A percentile compares a stretch with the other conserved stretches of the same genome.
Conservation (phyloP, 2,113 vertebrate genomes). For the Paradoxurus hermaphroditus region DNA sequence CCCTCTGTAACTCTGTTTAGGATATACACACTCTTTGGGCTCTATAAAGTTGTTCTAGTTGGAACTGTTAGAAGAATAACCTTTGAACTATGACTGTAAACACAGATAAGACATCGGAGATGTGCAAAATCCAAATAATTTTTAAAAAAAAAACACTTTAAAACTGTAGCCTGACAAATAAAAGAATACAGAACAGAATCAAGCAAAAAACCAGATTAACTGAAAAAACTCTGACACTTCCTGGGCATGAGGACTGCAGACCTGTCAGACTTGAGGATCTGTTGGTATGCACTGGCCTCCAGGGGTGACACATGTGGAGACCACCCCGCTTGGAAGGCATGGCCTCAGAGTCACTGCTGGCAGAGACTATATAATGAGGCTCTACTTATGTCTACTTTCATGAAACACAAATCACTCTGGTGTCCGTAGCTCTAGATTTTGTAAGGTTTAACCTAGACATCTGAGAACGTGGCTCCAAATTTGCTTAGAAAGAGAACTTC, state of each 20-base stretch:
- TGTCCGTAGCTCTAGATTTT: not conserved
- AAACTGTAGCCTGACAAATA: not conserved
- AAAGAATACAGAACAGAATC: not conserved
- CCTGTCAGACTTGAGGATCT: not conserved
- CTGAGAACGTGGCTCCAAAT: not conserved
- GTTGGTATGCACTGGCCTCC: not conserved
- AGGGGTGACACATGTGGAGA: too few species aligned
- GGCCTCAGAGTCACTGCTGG: not conserved
- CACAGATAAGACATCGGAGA: not conserved
- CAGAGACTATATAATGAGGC: not conserved
- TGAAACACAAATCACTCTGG: not conserved
- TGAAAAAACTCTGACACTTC: not conserved
- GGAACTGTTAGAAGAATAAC: constrained; percentile 12
- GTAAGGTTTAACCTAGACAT: not conserved
- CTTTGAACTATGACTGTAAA: constrained; percentile 19
- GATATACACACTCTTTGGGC: not conserved
- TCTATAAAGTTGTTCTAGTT: not conserved
- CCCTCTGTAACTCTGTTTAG: not conserved
- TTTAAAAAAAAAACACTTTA: not conserved
- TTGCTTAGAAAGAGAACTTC: not conserved
- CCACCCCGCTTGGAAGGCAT: not conserved
- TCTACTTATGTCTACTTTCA: not conserved
- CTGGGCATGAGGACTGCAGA: not conserved
- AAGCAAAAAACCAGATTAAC: not conserved
- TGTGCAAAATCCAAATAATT: not conserved